Base-by-base conservation (phyloP, 2,113 vertebrate genomes). In the Istiophorus platypterus region DNA sequence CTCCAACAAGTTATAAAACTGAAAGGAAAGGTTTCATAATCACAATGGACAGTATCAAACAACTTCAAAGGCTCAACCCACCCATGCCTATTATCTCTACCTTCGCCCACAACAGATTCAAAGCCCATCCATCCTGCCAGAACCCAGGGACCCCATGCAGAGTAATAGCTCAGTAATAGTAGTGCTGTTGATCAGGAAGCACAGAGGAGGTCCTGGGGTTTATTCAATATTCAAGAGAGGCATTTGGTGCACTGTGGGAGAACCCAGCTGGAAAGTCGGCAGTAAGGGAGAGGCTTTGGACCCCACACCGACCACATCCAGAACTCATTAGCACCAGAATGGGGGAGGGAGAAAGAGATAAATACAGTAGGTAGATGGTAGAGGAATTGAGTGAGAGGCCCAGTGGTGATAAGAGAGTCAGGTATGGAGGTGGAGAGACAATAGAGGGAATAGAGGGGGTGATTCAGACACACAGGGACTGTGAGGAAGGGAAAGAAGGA, bases 171-270 rank as follows among this genome's bases (percentile, higher is more conserved):
- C 72, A 69, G 84, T 89, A 90, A 91, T 80, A 82, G 88, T 75
- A 61, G 62, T 8, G 75, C 88, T 88, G 89, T 82, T 88, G 85
- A 92, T 92, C 88, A 92, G 90, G 91, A 93, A 88, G 91, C 84
- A 73, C 5, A 5, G 61, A 87, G 89, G 91, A 86, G 92, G 85
- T 89, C 85, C 82, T 54, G 82, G 65, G 79, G 77, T 80, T 88
- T 86, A 92, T 93, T 91, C 89, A 95, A 91, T 92, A 94, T 94
- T 93, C 92, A 93, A 76, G 76, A 89, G 88, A 93, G 91, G 79
- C 91, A 93, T 94, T 93, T 94, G 92, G 86, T 81, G 66, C 93
- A 61, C 91, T 27, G 51, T 89, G 89, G 89, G 92, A 88, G 84
- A 51, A 39, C 81, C 47, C 90, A 90, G 90, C 83, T 88, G 85